Percentiles rank a stretch among this genome's conserved stretches.
Evolutionary conservation across 2,113 vertebrate genomes (phyloP).

Genomic region (Paralichthys olivaceus): DNA sequence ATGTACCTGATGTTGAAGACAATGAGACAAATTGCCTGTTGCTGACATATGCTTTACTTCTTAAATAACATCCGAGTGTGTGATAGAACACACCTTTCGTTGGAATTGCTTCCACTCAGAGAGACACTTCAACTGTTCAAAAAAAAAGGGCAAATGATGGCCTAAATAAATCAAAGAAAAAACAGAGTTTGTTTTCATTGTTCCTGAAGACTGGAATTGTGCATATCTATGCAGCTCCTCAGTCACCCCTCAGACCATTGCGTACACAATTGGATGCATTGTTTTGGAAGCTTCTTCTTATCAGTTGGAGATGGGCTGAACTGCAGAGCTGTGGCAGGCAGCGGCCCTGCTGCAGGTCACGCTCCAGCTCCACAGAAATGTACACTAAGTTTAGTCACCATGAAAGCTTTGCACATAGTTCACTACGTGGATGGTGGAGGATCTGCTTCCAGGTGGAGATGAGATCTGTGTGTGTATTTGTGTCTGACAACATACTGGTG

Average conservation of each 20-base stretch:
- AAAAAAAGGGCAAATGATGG: conserved; percentile 26
- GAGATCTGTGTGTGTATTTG: conserved; percentile 38
- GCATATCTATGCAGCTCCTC: conserved; percentile 74
- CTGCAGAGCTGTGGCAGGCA: conserved; percentile 52
- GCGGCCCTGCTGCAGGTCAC: conserved; percentile 65
- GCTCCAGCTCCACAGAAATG: conserved; percentile 78
- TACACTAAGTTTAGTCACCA: conserved; percentile 78
- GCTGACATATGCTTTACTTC: not conserved
- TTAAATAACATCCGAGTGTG: not conserved
- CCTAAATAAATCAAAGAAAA: conserved; percentile 6
- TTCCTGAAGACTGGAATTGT: conserved; percentile 46
- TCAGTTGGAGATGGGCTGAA: conserved; percentile 58
- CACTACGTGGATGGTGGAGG: conserved; percentile 45
- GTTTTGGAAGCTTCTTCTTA: conserved; percentile 76
- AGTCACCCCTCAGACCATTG: conserved; percentile 56
- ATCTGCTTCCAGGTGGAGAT: conserved; percentile 60
- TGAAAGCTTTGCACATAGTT: conserved; percentile 70
- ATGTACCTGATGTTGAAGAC: conserved; percentile 4
- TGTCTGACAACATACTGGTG: conserved; percentile 25
- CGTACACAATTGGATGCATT: conserved; percentile 70
- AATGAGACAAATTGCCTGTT: not conserved
- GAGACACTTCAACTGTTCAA: conserved; percentile 7
- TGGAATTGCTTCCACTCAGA: not conserved
- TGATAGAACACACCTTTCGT: not conserved
- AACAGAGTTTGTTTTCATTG: conserved; percentile 44